A percentile compares a stretch with the other conserved stretches of the same genome.
Evolutionary conservation across 2,797 vertebrate genomes (phyloP).

Genomic region (Orientallactaga sibirica): DNA sequence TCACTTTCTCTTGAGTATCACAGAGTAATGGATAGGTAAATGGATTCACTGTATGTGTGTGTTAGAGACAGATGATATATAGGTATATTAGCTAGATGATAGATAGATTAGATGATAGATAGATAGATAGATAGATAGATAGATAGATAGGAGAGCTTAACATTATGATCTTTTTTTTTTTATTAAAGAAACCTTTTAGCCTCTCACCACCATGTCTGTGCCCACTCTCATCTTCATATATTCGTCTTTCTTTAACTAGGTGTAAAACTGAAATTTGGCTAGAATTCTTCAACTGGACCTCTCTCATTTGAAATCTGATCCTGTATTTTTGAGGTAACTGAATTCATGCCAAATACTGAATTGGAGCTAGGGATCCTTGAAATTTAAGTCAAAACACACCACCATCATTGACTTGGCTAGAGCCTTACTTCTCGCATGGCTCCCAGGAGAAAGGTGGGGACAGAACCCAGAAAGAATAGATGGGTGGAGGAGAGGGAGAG

Average conservation of each 20-base stretch:
- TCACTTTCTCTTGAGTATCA: conserved; percentile 75
- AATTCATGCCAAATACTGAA: conserved; percentile 81
- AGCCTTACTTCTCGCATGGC: conserved; percentile 44
- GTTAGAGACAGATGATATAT: no score
- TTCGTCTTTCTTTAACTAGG: neutral
- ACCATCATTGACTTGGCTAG: conserved; percentile 81
- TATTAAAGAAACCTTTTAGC: conserved; percentile 17
- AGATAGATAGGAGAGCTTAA: neutral
- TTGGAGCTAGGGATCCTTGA: conserved; percentile 71
- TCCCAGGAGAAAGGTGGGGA: neutral
- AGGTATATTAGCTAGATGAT: neutral
- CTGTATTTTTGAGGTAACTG: conserved; percentile 72
- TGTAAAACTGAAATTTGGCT: conserved; percentile 71
- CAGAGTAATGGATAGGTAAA: neutral
- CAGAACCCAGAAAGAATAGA: neutral
- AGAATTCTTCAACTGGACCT: conserved; percentile 73
- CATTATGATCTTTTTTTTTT: neutral
- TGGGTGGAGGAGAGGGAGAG: neutral
- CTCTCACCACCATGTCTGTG: neutral
- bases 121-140: neutral
- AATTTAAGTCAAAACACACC: conserved; percentile 85
- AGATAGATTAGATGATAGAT: neutral
- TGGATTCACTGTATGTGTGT: neutral
- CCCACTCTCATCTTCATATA: neutral
- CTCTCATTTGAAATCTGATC: conserved; percentile 83